Base-by-base conservation (phyloP, 2,797 vertebrate species). In the Enteromius unitaeniatus region DNA sequence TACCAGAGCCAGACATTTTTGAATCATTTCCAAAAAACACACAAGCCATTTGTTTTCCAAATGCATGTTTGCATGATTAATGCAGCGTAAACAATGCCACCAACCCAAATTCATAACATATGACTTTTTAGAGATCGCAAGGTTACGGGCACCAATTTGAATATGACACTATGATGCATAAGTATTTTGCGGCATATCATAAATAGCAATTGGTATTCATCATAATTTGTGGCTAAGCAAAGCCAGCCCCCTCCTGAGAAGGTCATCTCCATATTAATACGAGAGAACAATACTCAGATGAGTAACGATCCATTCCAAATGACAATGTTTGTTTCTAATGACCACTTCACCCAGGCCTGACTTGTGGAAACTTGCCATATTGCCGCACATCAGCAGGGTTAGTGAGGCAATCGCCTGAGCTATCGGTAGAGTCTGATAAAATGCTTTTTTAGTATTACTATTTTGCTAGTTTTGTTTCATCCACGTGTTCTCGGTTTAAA, bases 151-250 rank as follows among this genome's bases (percentile, higher is more conserved):
- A 85, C 79, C 86, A 89, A 89, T 91, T 90, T 91, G 87, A 91
- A 91, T 91, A 90, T 91, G 89, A 90, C 90, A 92, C 88, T 87
- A 89, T 89, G 88, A 90, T 91, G 88, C 90, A 91, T 91, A 90
- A 88, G 88, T 89, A 87, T 90, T 91, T 90, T 88, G 85, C 74
- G 81, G 87, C 84, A 89, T 86, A 87, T 88, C 86, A 88, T 87
- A 88, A 86, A 87, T 88, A 85, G 86, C 89, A 89, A 89, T 90
- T 90, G 91, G 86, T 89, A 88, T 91, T 90, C 88, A 91, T 89
- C 87, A 85, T 85, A 88, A 90, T 90, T 90, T 91, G 86, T 68
- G 85, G 80, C 86, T 85, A 86, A 88, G 87, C 82, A 90, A 91
- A 90, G 86, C 86, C 86, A 79, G 82, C 88, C 85, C 89, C 88